Evolutionary conservation across 1,140 invertebrate genomes (phyloP).

Genomic region (Leptinotarsa undecemlineata): DNA sequence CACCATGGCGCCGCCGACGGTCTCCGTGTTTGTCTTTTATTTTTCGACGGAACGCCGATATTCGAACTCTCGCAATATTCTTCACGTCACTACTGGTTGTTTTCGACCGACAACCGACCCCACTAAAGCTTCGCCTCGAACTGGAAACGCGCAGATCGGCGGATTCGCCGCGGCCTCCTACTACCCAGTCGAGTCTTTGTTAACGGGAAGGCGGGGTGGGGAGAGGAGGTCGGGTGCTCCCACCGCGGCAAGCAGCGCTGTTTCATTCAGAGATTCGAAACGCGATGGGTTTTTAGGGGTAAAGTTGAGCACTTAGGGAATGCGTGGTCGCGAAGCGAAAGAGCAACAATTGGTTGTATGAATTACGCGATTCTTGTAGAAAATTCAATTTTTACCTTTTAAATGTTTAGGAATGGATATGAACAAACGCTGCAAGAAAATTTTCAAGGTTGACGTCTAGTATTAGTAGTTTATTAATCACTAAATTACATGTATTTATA

Average conservation of each 20-base stretch:
- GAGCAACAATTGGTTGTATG: no score
- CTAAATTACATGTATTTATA: no score
- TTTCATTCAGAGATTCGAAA: not conserved
- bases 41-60: constrained; percentile 22
- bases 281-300: not conserved
- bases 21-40: constrained; percentile 48
- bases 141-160: constrained; percentile 29
- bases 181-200: constrained; percentile 3
- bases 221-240: not conserved
- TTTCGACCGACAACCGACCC: constrained; percentile 15
- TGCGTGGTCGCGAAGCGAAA: no score
- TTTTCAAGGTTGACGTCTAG: no score
- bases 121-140: not conserved
- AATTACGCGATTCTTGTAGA: no score
- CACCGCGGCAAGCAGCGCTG: not conserved
- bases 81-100: constrained; percentile 47
- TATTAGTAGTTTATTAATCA: no score
- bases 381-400: no score
- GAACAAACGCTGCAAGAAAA: no score
- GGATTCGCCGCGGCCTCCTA: constrained; percentile 25
- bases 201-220: constrained; percentile 1
- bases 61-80: constrained; percentile 9
- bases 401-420: no score
- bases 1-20: constrained; percentile 53
- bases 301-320: not conserved